phyloP scores from a whole-genome alignment of 1,140 invertebrate species.

The Prorops nasuta region DNA sequence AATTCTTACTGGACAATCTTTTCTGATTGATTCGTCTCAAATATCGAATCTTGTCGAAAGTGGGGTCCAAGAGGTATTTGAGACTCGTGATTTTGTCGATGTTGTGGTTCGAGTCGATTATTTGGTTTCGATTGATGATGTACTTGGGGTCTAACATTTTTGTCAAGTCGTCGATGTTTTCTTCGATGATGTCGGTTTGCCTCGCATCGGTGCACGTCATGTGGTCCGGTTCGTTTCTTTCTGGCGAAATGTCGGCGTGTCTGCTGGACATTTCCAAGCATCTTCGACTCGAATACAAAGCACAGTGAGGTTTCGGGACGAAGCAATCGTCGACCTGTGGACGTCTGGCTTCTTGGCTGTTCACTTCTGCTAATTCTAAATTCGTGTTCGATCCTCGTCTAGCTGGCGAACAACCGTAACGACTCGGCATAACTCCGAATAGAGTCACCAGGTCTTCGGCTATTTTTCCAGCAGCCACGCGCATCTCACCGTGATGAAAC shows the following conservation, averaged over 20 bases:
- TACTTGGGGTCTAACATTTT: slow-evolving; percentile 51
- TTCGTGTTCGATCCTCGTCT: slow-evolving; percentile 42
- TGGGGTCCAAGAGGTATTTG: slow-evolving; percentile 48
- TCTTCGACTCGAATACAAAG: slow-evolving; percentile 32
- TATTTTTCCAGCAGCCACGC: slow-evolving; percentile 61
- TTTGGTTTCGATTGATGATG: slow-evolving; percentile 39
- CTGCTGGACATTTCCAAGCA: slow-evolving; percentile 34
- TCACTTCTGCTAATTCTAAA: slow-evolving; percentile 43
- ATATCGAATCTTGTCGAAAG: slow-evolving; percentile 48
- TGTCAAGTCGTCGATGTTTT: slow-evolving; percentile 44
- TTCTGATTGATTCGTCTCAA: slow-evolving; percentile 42
- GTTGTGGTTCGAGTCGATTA: slow-evolving; percentile 51
- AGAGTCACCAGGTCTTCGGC: slow-evolving; percentile 54
- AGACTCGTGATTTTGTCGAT: slow-evolving; percentile 48
- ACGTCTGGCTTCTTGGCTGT: slow-evolving; percentile 34
- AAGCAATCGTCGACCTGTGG: slow-evolving; percentile 44
- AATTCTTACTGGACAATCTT: slow-evolving; percentile 24
- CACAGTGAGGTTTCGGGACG: slow-evolving; percentile 33
- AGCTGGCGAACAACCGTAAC: slow-evolving; percentile 44
- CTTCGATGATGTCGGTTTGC: slow-evolving; percentile 37
- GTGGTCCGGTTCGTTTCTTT: slow-evolving; percentile 21
- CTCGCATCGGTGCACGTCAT: slow-evolving; percentile 24
- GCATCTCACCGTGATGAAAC: slow-evolving; percentile 66
- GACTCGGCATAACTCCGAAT: slow-evolving; percentile 50
- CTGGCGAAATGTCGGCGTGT: slow-evolving; percentile 40